Percentiles rank a stretch among this genome's conserved stretches.
Evolutionary conservation across 2,113 vertebrate species (phyloP).

Genomic region (Felis chaus): DNA sequence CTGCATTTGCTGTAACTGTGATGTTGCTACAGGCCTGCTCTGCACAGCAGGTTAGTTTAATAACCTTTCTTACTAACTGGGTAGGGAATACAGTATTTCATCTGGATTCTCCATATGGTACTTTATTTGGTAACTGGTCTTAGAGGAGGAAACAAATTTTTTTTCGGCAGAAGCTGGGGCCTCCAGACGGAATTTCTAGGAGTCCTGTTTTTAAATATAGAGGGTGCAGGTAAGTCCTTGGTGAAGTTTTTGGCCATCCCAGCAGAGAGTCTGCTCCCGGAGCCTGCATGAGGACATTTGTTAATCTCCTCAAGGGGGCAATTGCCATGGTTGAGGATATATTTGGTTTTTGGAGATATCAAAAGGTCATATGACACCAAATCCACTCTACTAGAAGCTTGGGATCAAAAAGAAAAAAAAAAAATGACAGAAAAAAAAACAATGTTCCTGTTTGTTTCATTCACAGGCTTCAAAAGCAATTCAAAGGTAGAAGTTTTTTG

Average conservation of each 20-base stretch:
- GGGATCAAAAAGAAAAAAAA: constrained; percentile 4
- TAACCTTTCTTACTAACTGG: neutral
- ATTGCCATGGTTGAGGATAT: neutral
- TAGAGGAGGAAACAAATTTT: neutral
- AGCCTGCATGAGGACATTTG: neutral
- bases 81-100: constrained; percentile 4
- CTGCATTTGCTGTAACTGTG: neutral
- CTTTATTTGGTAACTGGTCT: constrained; percentile 43
- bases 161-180: neutral
- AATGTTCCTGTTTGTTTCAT: neutral
- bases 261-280: neutral
- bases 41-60: neutral
- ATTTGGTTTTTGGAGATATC: neutral
- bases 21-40: neutral
- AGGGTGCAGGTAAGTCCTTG: neutral
- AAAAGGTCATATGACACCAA: neutral
- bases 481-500: neutral
- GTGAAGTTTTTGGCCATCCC: neutral
- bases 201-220: neutral
- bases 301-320: neutral
- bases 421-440: neutral
- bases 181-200: neutral
- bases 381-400: neutral
- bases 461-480: neutral
- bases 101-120: neutral